Conservation (phyloP, 2,113 vertebrate species). For the Cebus imitator region DNA sequence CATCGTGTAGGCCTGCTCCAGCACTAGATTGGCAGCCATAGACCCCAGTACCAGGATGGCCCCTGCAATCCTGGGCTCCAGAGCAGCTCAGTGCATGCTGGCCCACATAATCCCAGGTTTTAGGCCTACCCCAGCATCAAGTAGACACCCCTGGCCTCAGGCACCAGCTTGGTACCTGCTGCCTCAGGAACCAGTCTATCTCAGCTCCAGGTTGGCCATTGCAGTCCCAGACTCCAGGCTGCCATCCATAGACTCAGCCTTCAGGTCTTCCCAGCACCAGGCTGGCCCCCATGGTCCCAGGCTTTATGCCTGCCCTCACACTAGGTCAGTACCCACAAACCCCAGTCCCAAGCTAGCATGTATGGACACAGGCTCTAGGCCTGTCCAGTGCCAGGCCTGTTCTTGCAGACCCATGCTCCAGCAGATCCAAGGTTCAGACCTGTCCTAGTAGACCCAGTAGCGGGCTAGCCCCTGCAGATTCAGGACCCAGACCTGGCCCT, state of each 20-base stretch:
- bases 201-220: not conserved
- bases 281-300: not conserved
- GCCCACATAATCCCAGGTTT: not conserved
- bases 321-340: not conserved
- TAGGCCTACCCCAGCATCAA: not conserved
- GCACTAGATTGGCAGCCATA: not conserved
- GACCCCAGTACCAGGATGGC: not conserved
- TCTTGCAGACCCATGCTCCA: not conserved
- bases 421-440: not conserved
- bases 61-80: not conserved
- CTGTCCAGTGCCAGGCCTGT: not conserved
- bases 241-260: not conserved
- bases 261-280: not conserved
- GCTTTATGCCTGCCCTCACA: not conserved
- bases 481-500: not conserved
- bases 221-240: not conserved
- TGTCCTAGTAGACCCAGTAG: not conserved
- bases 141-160: not conserved
- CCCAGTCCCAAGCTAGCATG: not conserved
- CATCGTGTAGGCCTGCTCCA: not conserved
- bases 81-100: not conserved
- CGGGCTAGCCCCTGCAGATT: not conserved
- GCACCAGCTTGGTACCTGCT: not conserved
- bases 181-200: not conserved
- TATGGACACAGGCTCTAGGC: not conserved